Percentiles rank a stretch among this genome's conserved stretches.
Conservation (phyloP, 1,140 invertebrate species). For the Drosophila albomicans region DNA sequence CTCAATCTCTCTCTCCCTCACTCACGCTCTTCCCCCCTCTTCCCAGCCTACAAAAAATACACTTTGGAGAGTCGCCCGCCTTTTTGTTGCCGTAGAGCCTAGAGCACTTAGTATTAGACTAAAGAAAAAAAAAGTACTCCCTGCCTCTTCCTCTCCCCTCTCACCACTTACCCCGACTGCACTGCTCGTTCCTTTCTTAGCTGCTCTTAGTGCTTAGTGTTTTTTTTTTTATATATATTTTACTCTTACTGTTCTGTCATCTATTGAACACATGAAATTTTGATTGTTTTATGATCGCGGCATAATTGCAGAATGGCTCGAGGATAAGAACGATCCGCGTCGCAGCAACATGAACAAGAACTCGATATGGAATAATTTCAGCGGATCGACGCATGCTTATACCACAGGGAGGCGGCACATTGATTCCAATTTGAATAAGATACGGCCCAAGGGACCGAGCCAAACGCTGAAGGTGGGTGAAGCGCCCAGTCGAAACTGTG, state of each 20-base stretch:
- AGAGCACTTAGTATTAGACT: constrained; percentile 22
- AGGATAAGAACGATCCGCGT: constrained; percentile 79
- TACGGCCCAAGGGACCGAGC: constrained; percentile 90
- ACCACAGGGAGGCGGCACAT: constrained; percentile 90
- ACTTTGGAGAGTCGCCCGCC: neutral
- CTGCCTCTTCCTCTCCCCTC: neutral
- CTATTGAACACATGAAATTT: neutral
- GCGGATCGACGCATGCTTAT: constrained; percentile 90
- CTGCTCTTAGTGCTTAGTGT: neutral
- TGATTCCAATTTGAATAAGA: constrained; percentile 86
- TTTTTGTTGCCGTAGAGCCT: constrained; percentile 8
- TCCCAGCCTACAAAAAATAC: neutral
- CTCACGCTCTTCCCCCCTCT: neutral
- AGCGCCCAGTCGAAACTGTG: constrained; percentile 71
- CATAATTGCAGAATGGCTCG: constrained; percentile 76
- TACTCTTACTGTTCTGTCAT: neutral
- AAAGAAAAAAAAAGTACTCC: neutral
- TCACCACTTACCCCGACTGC: neutral
- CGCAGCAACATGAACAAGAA: constrained; percentile 84
- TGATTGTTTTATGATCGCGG: constrained; percentile 10
- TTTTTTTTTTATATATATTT: no score
- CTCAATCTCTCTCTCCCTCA: neutral
- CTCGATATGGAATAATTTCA: constrained; percentile 87
- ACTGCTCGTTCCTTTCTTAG: constrained; percentile 8
- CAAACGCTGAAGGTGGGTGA: constrained; percentile 91